Evolutionary conservation across 1,140 invertebrate genomes (phyloP).

Genomic region (Scylla paramamosain): DNA sequence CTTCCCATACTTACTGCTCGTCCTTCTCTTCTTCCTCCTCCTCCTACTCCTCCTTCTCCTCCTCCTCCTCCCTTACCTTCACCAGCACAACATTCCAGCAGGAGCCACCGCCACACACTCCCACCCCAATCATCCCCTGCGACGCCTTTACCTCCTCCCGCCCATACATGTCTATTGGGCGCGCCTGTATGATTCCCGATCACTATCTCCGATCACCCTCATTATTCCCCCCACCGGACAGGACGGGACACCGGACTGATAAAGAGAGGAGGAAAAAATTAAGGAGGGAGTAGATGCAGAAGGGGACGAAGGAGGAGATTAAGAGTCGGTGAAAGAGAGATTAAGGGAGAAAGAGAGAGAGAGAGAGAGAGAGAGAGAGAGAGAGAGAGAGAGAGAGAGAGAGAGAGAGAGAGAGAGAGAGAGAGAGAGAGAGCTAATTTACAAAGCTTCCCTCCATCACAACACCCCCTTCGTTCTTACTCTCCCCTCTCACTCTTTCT

Average conservation of each 20-base stretch:
- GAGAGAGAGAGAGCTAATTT: background rate
- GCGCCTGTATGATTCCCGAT: background rate
- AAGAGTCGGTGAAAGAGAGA: background rate
- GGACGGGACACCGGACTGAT: background rate
- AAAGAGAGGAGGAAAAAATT: background rate
- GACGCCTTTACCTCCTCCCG: background rate
- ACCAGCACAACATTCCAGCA: too few relatives aligned
- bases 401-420: background rate
- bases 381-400: slow-evolving; percentile 9
- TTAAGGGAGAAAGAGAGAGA: background rate
- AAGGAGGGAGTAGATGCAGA: background rate
- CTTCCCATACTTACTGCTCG: too few relatives aligned
- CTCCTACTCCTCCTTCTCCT: too few relatives aligned
- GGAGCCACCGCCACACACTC: background rate
- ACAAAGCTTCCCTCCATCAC: too few relatives aligned
- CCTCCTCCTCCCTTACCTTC: too few relatives aligned
- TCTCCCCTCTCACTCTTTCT: too few relatives aligned
- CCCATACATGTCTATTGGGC: background rate
- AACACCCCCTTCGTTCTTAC: too few relatives aligned
- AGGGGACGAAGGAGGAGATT: background rate
- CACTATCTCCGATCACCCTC: background rate
- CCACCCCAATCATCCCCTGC: background rate
- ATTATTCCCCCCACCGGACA: slow-evolving; percentile 1
- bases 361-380: slow-evolving; percentile 16
- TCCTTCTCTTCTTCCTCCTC: too few relatives aligned